Conservation (phyloP, 2,888 invertebrate species). For the Drosophila eohydei region DNA sequence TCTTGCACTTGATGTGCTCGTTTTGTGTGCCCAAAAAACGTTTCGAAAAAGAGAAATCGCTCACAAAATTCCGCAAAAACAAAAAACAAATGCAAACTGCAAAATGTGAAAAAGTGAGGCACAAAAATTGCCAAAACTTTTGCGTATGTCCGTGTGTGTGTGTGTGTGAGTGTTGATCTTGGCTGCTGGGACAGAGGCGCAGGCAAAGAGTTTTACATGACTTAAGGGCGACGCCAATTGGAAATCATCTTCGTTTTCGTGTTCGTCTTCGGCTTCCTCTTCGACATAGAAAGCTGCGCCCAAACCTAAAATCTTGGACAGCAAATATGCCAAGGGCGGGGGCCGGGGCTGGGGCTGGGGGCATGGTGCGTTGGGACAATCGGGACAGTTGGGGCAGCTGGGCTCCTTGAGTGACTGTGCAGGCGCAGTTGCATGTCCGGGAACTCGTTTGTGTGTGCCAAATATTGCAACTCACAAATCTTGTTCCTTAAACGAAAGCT, state of each 20-base stretch:
- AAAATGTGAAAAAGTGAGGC: conserved; percentile 19
- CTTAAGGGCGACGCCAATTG: conserved; percentile 48
- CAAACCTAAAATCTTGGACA: conserved; percentile 23
- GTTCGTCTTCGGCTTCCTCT: neutral
- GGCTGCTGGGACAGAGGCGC: conserved; percentile 1
- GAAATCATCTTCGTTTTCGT: conserved; percentile 20
- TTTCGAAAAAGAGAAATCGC: conserved; percentile 49
- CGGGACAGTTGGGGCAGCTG: neutral
- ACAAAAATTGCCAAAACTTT: conserved; percentile 19
- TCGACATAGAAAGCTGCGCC: conserved; percentile 54
- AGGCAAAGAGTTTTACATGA: conserved; percentile 39
- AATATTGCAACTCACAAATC: conserved; percentile 78
- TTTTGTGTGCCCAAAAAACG: conserved; percentile 6
- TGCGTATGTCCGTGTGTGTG: neutral
- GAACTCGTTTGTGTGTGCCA: conserved; percentile 78
- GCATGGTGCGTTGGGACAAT: neutral
- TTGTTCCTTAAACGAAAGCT: conserved; percentile 58
- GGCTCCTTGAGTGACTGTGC: conserved; percentile 5
- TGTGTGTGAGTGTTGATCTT: conserved; percentile 23
- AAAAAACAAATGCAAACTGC: conserved; percentile 39
- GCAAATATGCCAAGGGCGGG: conserved; percentile 9
- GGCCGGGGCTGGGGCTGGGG: neutral
- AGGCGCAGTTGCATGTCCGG: conserved; percentile 58
- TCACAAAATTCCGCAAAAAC: conserved; percentile 23
- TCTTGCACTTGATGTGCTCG: neutral